phyloP scores from a whole-genome alignment of 1,140 invertebrate species.

The Colletes latitarsis region DNA sequence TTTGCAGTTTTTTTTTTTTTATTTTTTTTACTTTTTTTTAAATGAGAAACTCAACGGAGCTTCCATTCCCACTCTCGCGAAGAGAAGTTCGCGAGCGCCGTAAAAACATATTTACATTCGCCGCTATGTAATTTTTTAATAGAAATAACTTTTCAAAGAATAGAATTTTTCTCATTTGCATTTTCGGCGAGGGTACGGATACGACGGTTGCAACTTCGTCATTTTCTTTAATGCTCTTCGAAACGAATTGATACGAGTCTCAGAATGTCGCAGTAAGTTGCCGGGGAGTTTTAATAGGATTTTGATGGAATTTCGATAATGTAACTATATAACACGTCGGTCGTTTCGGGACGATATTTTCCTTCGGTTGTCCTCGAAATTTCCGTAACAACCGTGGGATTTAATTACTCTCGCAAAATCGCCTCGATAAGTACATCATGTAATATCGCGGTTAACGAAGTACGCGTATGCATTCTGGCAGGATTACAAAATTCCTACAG shows the following conservation, averaged over 20 bases:
- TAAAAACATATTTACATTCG: neutral
- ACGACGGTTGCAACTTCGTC: neutral
- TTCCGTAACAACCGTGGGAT: slow-evolving; percentile 4
- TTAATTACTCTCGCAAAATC: slow-evolving; percentile 5
- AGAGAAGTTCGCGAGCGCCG: neutral
- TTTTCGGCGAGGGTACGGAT: no score
- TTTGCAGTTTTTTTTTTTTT: neutral
- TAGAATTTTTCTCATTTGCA: neutral
- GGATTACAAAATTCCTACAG: neutral
- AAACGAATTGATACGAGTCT: neutral
- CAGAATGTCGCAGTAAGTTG: neutral
- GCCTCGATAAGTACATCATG: neutral
- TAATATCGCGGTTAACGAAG: neutral
- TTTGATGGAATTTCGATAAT: slow-evolving; percentile 7
- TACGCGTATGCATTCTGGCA: neutral
- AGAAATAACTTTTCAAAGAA: neutral
- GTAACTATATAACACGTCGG: neutral
- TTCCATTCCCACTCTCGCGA: neutral
- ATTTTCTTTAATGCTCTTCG: neutral
- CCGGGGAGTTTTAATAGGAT: neutral
- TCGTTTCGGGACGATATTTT: slow-evolving; percentile 10
- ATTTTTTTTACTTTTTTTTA: no score
- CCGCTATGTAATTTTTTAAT: no score
- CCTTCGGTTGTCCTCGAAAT: slow-evolving; percentile 12
- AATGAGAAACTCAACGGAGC: neutral